Base-by-base conservation (phyloP, 2,113 vertebrate species). In the Dissostichus mawsoni region DNA sequence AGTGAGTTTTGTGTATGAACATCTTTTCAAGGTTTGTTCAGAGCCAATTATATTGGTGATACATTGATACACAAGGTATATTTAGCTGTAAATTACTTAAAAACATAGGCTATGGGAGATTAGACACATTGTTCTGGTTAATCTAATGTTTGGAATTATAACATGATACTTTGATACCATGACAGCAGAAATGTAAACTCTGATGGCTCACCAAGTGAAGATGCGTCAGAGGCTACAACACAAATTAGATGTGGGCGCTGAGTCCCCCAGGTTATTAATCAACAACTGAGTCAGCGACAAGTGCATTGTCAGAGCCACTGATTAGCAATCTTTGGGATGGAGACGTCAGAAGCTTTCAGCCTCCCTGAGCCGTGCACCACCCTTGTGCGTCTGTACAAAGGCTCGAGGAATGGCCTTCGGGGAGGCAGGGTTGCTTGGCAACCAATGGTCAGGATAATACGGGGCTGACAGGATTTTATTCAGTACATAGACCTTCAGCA, bases 351-450 rank as follows among this genome's bases (percentile, higher is more conserved):
- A 69, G 69, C 56, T 89, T 87, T 90, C 81, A 90, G 77, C 81
- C 72, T 83, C 61, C 67, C 33, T 74, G 66, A 82, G 87, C 83
- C 83, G 81, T 76, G 76, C 88, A 84, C 82, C 87, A 78, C 88
- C 81, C 78, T 53, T 86, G 62, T 85, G 85, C 68, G 56, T 79
- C 72, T 74, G 41, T 80, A 82, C 82, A 89, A 90, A 90, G 87
- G 83, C 90, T 91, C 67, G 76, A 90, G 87, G 83, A 93, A 91
- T 76, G 90, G 89, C 90, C 90, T 88, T 92, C 76, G 82, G 86
- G 93, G 93, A 94, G 82, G 87, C 81, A 57, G 76, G 73, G 95
- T 95, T 95, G 95, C 95, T 78, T 94, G 84, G 95, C 93, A 95
- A 96, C 94, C 85, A 82, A 74, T 85, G 91, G 90, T 83, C 86